Percentiles rank a stretch among this genome's conserved stretches.
Conservation (phyloP, 2,113 vertebrate genomes). For the Dromas ardeola region DNA sequence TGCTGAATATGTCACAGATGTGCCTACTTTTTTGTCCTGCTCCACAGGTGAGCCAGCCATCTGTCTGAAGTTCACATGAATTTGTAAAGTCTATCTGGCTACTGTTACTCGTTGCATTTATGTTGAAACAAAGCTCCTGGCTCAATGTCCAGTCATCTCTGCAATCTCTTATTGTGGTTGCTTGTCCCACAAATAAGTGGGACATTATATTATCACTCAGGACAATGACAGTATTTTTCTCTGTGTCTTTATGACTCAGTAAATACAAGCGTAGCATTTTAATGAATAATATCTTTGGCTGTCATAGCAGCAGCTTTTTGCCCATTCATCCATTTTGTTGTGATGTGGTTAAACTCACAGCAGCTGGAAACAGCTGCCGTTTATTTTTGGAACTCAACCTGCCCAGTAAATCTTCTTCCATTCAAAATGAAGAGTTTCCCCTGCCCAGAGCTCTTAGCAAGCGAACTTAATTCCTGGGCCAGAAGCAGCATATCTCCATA, state of each 20-base stretch:
- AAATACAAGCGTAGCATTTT: not conserved
- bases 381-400: constrained; percentile 10
- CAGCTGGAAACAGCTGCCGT: not conserved
- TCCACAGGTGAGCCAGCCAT: not conserved
- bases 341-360: not conserved
- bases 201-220: not conserved
- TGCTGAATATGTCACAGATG: not conserved
- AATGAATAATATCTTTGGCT: not conserved
- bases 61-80: not conserved
- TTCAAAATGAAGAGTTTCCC: not conserved
- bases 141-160: not conserved
- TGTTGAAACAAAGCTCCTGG: not conserved
- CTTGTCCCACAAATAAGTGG: not conserved
- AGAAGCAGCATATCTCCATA: not conserved
- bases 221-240: not conserved
- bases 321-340: not conserved
- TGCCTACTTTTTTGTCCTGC: not conserved
- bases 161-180: not conserved
- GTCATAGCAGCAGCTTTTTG: not conserved
- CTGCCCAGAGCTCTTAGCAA: not conserved
- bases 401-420: not conserved
- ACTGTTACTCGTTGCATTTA: not conserved
- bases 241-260: not conserved
- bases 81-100: not conserved
- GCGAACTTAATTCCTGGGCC: not conserved